Base-by-base conservation (phyloP, 2,888 invertebrate genomes). In the Chloroclysta siterata region DNA sequence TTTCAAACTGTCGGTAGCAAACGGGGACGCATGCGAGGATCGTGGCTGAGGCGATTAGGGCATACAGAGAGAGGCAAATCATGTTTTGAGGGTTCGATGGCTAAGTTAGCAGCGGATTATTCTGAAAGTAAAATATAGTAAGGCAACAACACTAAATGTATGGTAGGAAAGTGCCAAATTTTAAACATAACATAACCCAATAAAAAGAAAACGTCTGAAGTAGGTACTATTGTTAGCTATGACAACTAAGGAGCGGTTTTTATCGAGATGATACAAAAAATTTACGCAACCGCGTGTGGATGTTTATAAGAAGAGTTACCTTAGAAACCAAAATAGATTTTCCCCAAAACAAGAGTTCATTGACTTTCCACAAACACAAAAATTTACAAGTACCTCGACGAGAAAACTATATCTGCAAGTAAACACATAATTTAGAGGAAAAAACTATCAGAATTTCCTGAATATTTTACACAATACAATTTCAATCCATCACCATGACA, bases 21-120 rank as follows among this genome's bases (percentile, higher is more conserved):
- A 89, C 86, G 2, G 91, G 90, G 1, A 89, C 82, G 72, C 90
- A 90, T 52, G 90, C 88, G 52, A 91, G 78, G 48, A 89, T 61
- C 51, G 90, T 80, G 41, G 89, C 89, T 41, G 90, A 87, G 1
- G 89, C 89, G 59, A 90, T 84, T 68, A 91, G 76, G 63, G 88
- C 87, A 68, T 86, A 89, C 64, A 89, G 65, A 1, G 91, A 90
- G 70, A 90, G 80, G 83, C 90, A 90, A 87, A 90, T 88, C 91
- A 91, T 91, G 70, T 85, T 88, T 83, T 66, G 72, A 52, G 46
- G 52, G 28, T 62, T 47, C 33, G 14, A 22, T 15, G 17, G 61
- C 59, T n/a, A 13, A 15, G 65, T 55, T 60, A 60, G 53, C n/a
- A 33, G 39, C 58, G 10, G 44, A 7, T n/a, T 50, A n/a, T 36